Conservation (phyloP, 2,113 vertebrate genomes). For the Corydoras sp. region DNA sequence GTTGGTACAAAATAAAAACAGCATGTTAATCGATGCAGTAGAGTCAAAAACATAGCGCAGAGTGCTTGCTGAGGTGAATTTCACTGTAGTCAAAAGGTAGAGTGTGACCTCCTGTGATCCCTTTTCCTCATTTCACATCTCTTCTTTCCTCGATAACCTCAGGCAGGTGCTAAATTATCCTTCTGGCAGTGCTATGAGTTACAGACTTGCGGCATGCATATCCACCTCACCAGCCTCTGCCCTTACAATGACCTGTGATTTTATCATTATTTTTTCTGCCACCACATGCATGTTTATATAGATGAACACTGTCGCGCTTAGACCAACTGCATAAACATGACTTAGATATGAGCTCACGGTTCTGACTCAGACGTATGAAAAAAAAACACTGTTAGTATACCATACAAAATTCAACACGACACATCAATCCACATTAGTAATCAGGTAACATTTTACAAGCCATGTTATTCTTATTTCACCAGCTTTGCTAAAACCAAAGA, state of each 20-base stretch:
- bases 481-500: constrained; percentile 12
- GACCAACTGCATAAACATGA: constrained; percentile 10
- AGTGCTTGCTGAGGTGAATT: no score
- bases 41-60: no score
- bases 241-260: constrained; percentile 3
- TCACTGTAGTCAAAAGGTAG: no score
- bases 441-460: constrained; percentile 8
- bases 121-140: no score
- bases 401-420: not conserved
- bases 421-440: not conserved
- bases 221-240: not conserved
- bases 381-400: not conserved
- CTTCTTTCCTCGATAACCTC: no score
- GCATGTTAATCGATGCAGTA: no score
- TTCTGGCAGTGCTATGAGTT: constrained; percentile 54
- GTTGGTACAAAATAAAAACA: no score
- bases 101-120: no score
- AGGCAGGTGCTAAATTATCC: constrained; percentile 85
- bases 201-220: not conserved
- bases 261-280: constrained; percentile 16
- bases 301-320: not conserved
- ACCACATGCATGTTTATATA: constrained; percentile 23
- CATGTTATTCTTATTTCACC: not conserved
- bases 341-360: constrained; percentile 31
- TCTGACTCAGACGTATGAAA: not conserved